Evolutionary conservation across 2,888 invertebrate genomes (phyloP).

Genomic region (Epsilonema sp.): DNA sequence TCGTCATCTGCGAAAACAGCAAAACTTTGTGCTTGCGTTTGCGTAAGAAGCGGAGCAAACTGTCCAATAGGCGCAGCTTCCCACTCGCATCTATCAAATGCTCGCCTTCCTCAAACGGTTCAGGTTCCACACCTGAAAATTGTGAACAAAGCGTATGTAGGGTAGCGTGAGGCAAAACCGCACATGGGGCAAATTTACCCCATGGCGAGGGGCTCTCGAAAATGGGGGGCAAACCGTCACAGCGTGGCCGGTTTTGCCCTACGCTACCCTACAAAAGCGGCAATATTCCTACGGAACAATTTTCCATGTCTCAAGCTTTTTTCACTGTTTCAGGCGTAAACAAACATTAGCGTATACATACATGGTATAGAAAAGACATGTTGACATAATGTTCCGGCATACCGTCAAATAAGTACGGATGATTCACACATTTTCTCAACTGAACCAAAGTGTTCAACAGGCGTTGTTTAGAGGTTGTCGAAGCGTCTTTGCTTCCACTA

Average conservation of each 20-base stretch:
- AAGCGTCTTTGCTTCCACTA: too few species aligned
- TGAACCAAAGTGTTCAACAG: slow-evolving; percentile 31
- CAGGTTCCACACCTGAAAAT: slow-evolving; percentile 31
- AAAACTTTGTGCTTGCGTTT: slow-evolving; percentile 30
- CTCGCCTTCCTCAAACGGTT: slow-evolving; percentile 34
- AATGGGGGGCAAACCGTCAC: not conserved
- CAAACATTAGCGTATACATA: too few species aligned
- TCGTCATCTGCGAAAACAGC: slow-evolving; percentile 34
- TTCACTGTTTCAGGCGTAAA: too few species aligned
- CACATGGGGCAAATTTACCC: not conserved
- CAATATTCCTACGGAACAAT: too few species aligned
- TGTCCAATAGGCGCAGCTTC: slow-evolving; percentile 31
- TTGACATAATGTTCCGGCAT: too few species aligned
- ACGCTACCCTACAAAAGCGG: too few species aligned
- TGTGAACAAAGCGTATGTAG: too few species aligned
- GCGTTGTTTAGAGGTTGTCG: slow-evolving; percentile 1
- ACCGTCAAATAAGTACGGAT: slow-evolving; percentile 36
- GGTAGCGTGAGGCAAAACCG: too few species aligned
- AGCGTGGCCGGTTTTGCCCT: too few species aligned
- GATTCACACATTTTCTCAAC: slow-evolving; percentile 32
- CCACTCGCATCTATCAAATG: slow-evolving; percentile 33
- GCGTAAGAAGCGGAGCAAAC: slow-evolving; percentile 26
- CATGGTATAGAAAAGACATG: too few species aligned
- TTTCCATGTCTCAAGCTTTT: too few species aligned
- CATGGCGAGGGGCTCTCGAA: not conserved